Conservation (phyloP, 2,888 invertebrate genomes). For the Calliphora vomitoria region DNA sequence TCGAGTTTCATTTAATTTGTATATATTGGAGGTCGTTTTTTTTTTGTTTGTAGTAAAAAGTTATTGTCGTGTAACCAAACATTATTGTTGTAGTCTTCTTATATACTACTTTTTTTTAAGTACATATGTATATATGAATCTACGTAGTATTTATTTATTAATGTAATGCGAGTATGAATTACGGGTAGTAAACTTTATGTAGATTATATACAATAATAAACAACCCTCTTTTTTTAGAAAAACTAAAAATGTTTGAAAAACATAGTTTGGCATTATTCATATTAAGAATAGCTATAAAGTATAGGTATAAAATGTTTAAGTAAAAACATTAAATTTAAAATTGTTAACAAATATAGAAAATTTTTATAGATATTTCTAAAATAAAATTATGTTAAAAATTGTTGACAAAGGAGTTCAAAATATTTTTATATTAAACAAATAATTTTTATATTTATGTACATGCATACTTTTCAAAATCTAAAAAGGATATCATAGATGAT, state of each 20-base stretch:
- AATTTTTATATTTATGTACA: too few relatives aligned
- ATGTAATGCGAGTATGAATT: neutral
- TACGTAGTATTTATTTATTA: neutral
- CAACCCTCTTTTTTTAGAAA: neutral
- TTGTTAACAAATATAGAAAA: too few relatives aligned
- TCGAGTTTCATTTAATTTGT: slow-evolving; percentile 50
- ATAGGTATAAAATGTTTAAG: too few relatives aligned
- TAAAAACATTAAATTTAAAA: too few relatives aligned
- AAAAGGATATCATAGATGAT: too few relatives aligned
- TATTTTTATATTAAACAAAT: too few relatives aligned
- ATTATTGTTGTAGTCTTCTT: slow-evolving; percentile 2
- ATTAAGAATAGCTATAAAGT: neutral
- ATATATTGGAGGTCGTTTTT: slow-evolving; percentile 52
- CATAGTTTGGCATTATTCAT: neutral
- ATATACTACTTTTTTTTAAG: neutral
- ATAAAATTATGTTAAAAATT: too few relatives aligned
- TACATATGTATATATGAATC: neutral
- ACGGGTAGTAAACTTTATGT: neutral
- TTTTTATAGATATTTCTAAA: too few relatives aligned
- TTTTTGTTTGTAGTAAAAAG: slow-evolving; percentile 13
- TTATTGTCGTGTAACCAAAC: slow-evolving; percentile 15
- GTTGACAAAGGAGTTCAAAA: too few relatives aligned
- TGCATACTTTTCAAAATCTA: too few relatives aligned
- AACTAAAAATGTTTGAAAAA: neutral
- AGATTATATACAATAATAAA: neutral